Percentiles rank a stretch among this genome's conserved stretches.
Conservation (phyloP, 2,888 invertebrate genomes). For the Spodoptera picta region DNA sequence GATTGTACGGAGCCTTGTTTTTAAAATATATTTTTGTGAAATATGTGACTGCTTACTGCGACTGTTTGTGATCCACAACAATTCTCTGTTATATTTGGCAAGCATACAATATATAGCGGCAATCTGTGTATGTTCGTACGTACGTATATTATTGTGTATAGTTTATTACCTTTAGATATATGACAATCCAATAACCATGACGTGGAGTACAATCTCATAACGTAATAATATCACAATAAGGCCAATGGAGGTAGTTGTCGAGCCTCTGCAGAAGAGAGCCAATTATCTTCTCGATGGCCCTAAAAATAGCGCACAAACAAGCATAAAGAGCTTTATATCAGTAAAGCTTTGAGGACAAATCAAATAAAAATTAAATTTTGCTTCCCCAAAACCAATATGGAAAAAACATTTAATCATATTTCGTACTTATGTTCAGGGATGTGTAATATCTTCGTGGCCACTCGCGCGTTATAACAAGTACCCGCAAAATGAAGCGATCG, state of each 20-base stretch:
- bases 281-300: background rate
- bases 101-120: too few species aligned
- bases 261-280: too few species aligned
- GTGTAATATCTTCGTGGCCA: conserved; percentile 41
- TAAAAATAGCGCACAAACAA: conserved; percentile 4
- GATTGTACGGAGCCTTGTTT: conserved; percentile 19
- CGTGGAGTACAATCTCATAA: background rate
- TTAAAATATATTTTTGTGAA: conserved; percentile 10
- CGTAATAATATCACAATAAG: too few species aligned
- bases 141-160: too few species aligned
- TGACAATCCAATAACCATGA: too few species aligned
- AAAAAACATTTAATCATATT: conserved; percentile 46
- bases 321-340: conserved; percentile 10
- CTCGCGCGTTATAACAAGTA: conserved; percentile 36
- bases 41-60: background rate
- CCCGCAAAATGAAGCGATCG: conserved; percentile 31
- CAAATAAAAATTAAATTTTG: conserved; percentile 23
- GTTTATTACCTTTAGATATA: too few species aligned
- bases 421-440: conserved; percentile 38
- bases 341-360: conserved; percentile 8
- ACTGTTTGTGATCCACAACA: background rate
- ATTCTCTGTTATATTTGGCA: background rate
- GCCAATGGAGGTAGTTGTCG: too few species aligned
- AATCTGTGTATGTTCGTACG: too few species aligned
- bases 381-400: conserved; percentile 23